Percentiles rank a stretch among this genome's conserved stretches.
Evolutionary conservation across 2,113 vertebrate species (phyloP).

Genomic region (Parus major): DNA sequence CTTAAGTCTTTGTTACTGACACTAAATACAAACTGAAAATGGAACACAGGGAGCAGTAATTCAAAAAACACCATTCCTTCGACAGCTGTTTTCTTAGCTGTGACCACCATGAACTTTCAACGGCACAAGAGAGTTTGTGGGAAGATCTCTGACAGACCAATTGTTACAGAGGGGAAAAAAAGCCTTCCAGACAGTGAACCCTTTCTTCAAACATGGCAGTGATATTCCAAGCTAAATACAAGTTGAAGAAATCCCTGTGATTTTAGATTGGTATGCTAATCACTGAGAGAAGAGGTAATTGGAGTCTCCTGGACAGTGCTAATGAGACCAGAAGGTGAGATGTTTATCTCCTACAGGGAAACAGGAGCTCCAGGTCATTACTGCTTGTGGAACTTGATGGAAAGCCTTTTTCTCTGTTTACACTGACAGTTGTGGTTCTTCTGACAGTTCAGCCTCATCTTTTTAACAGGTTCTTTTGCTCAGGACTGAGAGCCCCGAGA

Average conservation of each 20-base stretch:
- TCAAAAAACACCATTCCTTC: neutral
- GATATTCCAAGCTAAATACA: neutral
- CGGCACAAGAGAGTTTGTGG: neutral
- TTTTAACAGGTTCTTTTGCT: neutral
- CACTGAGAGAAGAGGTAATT: neutral
- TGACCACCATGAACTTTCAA: neutral
- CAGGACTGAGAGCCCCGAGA: neutral
- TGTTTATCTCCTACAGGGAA: neutral
- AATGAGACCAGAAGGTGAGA: neutral
- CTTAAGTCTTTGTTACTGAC: conserved; percentile 30
- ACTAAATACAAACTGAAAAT: conserved; percentile 19
- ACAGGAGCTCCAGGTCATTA: neutral
- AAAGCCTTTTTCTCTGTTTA: neutral
- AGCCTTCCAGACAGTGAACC: neutral
- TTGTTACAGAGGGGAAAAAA: neutral
- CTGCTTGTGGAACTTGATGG: neutral
- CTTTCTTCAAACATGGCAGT: neutral
- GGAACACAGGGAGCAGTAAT: neutral
- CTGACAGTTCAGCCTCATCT: neutral
- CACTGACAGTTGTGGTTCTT: neutral
- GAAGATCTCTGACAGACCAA: neutral
- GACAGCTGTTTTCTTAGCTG: neutral
- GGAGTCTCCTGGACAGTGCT: neutral
- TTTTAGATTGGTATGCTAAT: neutral
- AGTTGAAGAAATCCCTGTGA: neutral